Base-by-base conservation (phyloP, 2,797 vertebrate species). In the Muscicapa comitata region DNA sequence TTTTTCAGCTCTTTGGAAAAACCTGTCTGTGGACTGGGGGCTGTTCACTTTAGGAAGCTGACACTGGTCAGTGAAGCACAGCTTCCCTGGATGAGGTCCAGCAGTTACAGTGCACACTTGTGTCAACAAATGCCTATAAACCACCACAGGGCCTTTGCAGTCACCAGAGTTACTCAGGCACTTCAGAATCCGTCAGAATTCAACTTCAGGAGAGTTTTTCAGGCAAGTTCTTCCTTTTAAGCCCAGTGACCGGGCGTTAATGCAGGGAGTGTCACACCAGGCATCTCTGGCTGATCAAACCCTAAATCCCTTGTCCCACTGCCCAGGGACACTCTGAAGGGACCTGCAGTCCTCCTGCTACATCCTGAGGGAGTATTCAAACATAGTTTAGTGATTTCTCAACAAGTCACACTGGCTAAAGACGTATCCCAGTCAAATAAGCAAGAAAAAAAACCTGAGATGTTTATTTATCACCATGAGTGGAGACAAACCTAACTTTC, bases 61-160 rank as follows among this genome's bases (percentile, higher is more conserved):
- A 16, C 51, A 31, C 17, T 59, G 70, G 11, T 17, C 53, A 51
- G 5, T 33, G 45, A 11, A 11, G 51, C 37, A 11, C 0, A 0
- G 8, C 50, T 63, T 37, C 48, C 28, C 58, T 67, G 66, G 66
- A 12, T 26, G 10, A 62, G 53, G 7, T 68, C 28, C 58, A 78
- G 1, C 31, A 5, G 10, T 43, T 63, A 25, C 26, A 38, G 9
- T 18, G 33, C 43, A 2, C 33, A 29, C 9, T 58, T 31, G 7
- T 79, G 50, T 47, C 61, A 58, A 2, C 31, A 77, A 67, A 59
- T 55, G 50, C 74, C 66, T 26, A 0, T 6, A 17, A 10, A 13
- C 6, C 24, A 42, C 28, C 35, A 33, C 29, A 40, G 42, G 25
- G 45, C 35, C 78, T 43, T n/a, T 48, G 47, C 20, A 31, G 18